Base-by-base conservation (phyloP, 2,113 vertebrate genomes). In the Paradisaea rubra region DNA sequence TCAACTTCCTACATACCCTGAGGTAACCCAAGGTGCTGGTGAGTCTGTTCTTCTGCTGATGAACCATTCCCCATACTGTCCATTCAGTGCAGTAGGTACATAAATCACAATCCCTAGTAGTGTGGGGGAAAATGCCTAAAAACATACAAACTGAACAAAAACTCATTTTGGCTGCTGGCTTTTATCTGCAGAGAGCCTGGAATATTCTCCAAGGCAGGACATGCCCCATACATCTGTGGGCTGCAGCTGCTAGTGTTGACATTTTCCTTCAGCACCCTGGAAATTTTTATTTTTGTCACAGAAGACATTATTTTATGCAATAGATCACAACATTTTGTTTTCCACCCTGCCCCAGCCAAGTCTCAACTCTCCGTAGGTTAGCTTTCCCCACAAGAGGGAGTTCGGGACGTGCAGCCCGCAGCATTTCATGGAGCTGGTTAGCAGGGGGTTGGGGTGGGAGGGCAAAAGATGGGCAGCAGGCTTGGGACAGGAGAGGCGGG, bases 331-430 rank as follows among this genome's bases (percentile, higher is more conserved):
- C 64, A 54, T 84, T 80, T 88, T 95, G 89, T 60, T 83, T 92
- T 88, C 69, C 76, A 71, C 37, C 44, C 41, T 81, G 60, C 28
- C 33, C 44, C 49, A 83, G 61, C 28, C 86, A 81, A 93, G 28
- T 53, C 61, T 54, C 50, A 69, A 9, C 50, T 35, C 76, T 90
- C 79, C 1, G 0, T 9, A 79, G 41, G 44, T 86, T 9, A 6
- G 65, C 59, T 78, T 94, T 88, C 86, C 95, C 94, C 95, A 94
- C 93, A 86, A 95, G 94, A 94, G 86, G 93, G 95, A 93, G 90
- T 95, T 64, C 1, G 3, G 88, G 61, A 83, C 28, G 39, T 76
- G 53, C 37, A 78, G 45, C 82, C 88, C 60, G 74, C 20, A 31
- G 22, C 21, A 50, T 14, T 66, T n/a, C 30, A 60, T 15, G 47